Evolutionary conservation across 2,888 invertebrate species (phyloP).

Genomic region (Eilema caniola): DNA sequence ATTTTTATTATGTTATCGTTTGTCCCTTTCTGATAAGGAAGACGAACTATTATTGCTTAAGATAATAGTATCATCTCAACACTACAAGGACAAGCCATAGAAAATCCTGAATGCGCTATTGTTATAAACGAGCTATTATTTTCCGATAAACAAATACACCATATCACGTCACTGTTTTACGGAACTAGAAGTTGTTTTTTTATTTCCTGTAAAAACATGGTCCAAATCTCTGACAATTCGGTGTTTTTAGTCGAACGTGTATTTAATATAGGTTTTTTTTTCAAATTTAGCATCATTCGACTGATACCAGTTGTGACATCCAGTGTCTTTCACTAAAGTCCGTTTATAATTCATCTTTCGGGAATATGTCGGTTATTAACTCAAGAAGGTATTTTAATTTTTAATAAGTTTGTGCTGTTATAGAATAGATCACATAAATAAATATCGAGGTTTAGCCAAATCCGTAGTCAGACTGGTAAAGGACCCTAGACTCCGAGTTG

Average conservation of each 20-base stretch:
- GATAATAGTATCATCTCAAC: background rate
- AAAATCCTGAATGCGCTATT: constrained; percentile 3
- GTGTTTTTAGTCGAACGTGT: background rate
- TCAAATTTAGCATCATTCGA: background rate
- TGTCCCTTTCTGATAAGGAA: background rate
- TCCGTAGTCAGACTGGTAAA: too few species aligned
- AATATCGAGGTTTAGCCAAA: too few species aligned
- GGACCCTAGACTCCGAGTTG: too few species aligned
- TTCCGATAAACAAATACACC: background rate
- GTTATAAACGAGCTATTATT: background rate
- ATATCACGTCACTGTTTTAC: background rate
- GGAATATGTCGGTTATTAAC: background rate
- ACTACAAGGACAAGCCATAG: too few species aligned
- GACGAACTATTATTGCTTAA: background rate
- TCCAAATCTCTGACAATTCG: background rate
- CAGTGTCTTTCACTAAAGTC: background rate
- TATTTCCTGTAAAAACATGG: constrained; percentile 5
- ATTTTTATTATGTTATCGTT: too few species aligned
- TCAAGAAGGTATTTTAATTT: too few species aligned
- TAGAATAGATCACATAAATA: too few species aligned
- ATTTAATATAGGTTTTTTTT: constrained; percentile 11
- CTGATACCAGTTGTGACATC: background rate
- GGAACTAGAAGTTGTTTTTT: background rate
- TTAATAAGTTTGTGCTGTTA: too few species aligned
- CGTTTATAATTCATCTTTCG: background rate